Conservation (phyloP, 2,888 invertebrate species). For the Agapostemon virescens region DNA sequence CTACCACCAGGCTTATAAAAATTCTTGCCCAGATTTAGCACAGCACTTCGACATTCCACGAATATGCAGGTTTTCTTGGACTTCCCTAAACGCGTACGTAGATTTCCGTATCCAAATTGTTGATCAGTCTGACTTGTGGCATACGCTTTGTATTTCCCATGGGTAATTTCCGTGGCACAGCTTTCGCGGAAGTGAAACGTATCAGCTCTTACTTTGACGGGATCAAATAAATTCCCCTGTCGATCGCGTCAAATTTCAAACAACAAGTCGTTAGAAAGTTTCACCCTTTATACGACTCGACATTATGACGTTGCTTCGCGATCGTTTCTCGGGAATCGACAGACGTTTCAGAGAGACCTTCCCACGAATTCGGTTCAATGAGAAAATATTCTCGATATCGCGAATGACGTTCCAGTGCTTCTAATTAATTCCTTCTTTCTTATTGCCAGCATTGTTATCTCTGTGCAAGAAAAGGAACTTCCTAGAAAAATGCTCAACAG, state of each 20-base stretch:
- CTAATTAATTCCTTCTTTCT: not conserved
- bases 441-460: not conserved
- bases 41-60: not conserved
- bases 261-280: slow-evolving; percentile 17
- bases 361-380: not conserved
- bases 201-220: not conserved
- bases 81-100: not conserved
- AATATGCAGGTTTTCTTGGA: not conserved
- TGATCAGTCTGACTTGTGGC: not conserved
- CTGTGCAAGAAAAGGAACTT: not conserved
- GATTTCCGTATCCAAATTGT: not conserved
- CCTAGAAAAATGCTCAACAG: too few species aligned
- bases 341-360: not conserved
- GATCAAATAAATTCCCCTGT: slow-evolving; percentile 17
- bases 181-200: not conserved
- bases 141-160: not conserved
- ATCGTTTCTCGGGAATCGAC: not conserved
- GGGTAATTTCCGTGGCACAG: not conserved
- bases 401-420: not conserved
- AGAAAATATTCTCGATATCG: not conserved
- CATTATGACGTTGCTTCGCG: not conserved
- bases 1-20: not conserved
- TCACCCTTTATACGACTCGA: not conserved
- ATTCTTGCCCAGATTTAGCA: not conserved
- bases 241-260: slow-evolving; percentile 19